Conservation (phyloP, 2,113 vertebrate genomes). For the Pandion haliaetus region DNA sequence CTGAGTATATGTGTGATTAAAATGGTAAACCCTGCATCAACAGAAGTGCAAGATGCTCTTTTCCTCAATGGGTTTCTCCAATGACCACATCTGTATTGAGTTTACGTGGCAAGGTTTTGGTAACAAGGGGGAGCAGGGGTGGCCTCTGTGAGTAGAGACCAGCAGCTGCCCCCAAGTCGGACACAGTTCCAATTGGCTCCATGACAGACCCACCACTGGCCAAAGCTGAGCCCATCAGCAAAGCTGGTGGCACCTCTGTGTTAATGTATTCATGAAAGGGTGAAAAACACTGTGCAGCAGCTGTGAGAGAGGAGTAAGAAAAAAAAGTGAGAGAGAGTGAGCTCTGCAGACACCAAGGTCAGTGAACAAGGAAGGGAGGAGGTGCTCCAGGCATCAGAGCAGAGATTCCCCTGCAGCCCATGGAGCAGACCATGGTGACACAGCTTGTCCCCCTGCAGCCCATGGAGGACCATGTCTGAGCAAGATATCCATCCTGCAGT, state of each 20-base stretch:
- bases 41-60: neutral
- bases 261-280: neutral
- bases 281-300: neutral
- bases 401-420: neutral
- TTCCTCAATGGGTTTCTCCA: neutral
- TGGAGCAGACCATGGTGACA: neutral
- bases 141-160: neutral
- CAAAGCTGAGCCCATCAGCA: neutral
- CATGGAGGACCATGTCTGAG: neutral
- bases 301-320: neutral
- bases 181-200: neutral
- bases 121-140: neutral
- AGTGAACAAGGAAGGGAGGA: neutral
- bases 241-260: neutral
- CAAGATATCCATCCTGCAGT: neutral
- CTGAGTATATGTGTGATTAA: neutral
- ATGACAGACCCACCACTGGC: neutral
- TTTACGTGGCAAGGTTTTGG: fast-evolving
- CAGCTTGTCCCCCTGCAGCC: neutral
- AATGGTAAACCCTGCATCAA: neutral
- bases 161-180: neutral
- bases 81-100: neutral
- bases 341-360: neutral
- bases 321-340: neutral
- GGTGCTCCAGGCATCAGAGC: neutral